Base-by-base conservation (phyloP, 2,888 invertebrate species). In the Apodemia duryi region DNA sequence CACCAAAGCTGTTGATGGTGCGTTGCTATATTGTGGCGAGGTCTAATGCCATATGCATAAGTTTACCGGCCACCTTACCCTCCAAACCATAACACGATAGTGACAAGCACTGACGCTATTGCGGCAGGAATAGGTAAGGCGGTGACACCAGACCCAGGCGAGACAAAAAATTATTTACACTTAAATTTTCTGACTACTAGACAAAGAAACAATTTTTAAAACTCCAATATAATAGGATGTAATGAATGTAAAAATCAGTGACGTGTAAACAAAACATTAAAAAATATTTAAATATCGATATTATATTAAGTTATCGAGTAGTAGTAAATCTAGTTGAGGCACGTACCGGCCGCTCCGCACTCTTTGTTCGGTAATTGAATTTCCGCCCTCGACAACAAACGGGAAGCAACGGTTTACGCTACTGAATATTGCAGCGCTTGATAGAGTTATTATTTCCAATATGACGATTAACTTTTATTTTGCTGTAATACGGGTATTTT, bases 331-430 rank as follows among this genome's bases (percentile, higher is more conserved):
- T 66, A 68, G 60, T 43, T 60, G 69, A 68, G 70, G 68, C 71
- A 72, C 74, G 73, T 74, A 70, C 70, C 70, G 75, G 52, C 74
- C 71, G 72, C 74, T 73, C 77, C 81, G 88, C 85, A 88, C 90
- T 89, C 88, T 87, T 87, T 81, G 85, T 76, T 74, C 77, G 77
- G 81, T 90, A 90, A 91, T 91, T 90, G 88, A 88, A 89, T 90
- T 87, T 89, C 89, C 89, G 84, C 81, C 81, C 77, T 82, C 83
- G 83, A 82, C 86, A 86, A 54, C 54, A 54, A 86, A 87, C 90
- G 85, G 88, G 88, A 90, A 88, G 84, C 75, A 78, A 74, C 79
- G 80, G 83, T 80, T 77, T 77, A 76, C 80, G 75, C 76, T 29
- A 54, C 54, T 81, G 84, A 84, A 85, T 84, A 83, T 83, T 82